Evolutionary conservation across 2,888 invertebrate genomes (phyloP).

Genomic region (Petrolisthes cinctipes): DNA sequence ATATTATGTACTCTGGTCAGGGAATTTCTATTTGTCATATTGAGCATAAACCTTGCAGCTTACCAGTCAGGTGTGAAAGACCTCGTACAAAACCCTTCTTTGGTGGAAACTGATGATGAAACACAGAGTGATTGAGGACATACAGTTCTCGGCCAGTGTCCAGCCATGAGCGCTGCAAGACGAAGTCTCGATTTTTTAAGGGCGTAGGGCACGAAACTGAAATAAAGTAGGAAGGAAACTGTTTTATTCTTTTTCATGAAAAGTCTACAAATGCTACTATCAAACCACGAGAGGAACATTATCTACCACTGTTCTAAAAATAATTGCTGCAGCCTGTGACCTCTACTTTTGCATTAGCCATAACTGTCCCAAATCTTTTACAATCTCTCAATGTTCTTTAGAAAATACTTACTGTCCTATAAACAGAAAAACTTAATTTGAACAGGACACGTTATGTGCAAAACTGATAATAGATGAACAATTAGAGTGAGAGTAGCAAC

Average conservation of each 20-base stretch:
- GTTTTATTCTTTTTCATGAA: background rate
- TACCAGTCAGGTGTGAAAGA: constrained; percentile 77
- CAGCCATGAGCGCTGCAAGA: constrained; percentile 91
- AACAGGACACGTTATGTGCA: no score
- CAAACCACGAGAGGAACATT: background rate
- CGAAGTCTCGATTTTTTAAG: constrained; percentile 90
- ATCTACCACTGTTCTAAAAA: background rate
- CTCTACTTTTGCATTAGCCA: no score
- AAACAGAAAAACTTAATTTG: no score
- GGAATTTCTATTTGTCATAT: no score
- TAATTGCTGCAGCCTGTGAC: no score
- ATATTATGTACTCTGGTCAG: no score
- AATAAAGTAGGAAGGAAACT: constrained; percentile 67
- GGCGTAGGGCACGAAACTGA: constrained; percentile 89
- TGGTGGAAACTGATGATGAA: constrained; percentile 86
- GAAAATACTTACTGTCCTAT: no score
- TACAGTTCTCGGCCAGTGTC: constrained; percentile 87
- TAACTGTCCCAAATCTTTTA: no score
- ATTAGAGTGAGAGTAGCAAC: no score
- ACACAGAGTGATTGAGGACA: constrained; percentile 91
- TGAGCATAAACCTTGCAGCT: constrained; percentile 23
- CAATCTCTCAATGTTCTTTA: no score
- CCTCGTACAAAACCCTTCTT: constrained; percentile 83
- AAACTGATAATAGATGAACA: no score
- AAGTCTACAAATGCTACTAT: no score